phyloP scores from a whole-genome alignment of 2,888 invertebrate species.

The Macropis europaea region DNA sequence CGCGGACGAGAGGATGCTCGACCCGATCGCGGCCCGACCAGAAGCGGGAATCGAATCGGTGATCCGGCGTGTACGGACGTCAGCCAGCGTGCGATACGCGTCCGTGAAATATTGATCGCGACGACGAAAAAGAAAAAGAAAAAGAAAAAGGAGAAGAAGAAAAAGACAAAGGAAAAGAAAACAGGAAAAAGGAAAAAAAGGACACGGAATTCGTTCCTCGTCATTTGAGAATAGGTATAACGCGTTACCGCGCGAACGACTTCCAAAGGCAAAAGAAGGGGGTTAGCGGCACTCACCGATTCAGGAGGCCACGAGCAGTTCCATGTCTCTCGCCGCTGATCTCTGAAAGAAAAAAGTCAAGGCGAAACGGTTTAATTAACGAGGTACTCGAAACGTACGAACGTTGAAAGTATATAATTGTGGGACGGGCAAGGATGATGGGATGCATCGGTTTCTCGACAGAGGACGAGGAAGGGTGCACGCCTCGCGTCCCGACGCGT shows the following conservation, averaged over 20 bases:
- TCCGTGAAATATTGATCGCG: too few species aligned
- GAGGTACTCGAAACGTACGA: constrained; percentile 44
- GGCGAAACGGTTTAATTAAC: constrained; percentile 68
- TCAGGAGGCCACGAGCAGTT: constrained; percentile 61
- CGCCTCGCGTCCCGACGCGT: constrained; percentile 33
- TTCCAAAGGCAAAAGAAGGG: background rate
- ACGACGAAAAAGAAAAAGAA: too few species aligned
- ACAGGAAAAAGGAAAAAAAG: background rate
- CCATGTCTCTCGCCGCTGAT: constrained; percentile 55
- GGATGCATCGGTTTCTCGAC: constrained; percentile 18
- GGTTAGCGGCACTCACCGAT: constrained; percentile 61
- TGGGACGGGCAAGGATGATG: constrained; percentile 3
- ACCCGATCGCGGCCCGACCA: too few species aligned
- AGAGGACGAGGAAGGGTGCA: constrained; percentile 11
- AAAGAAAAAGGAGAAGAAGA: too few species aligned
- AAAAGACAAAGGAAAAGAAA: background rate
- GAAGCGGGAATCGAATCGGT: too few species aligned
- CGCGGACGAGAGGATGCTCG: too few species aligned
- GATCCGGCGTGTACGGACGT: too few species aligned
- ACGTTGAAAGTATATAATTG: constrained; percentile 58
- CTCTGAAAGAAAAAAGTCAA: constrained; percentile 59
- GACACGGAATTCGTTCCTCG: background rate
- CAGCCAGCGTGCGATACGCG: too few species aligned
- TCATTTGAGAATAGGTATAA: too few species aligned
- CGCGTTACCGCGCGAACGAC: background rate